A percentile compares a stretch with the other conserved stretches of the same genome.
phyloP scores from a whole-genome alignment of 2,888 invertebrate genomes.

The Cartodere bifasciata region DNA sequence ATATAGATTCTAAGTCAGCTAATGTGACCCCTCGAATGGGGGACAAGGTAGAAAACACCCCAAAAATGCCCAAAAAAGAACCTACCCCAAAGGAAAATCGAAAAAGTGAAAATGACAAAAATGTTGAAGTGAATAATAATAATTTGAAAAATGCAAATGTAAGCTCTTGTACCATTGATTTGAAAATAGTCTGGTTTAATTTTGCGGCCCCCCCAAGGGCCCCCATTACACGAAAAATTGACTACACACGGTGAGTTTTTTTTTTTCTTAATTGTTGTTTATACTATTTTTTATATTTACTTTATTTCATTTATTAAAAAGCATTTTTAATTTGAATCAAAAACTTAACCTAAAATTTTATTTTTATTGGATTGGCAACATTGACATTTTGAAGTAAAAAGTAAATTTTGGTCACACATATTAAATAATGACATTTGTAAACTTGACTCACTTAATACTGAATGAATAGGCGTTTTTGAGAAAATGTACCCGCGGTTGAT shows the following conservation, averaged over 20 bases:
- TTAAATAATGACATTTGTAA: no score
- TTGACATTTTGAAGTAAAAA: no score
- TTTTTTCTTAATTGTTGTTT: no score
- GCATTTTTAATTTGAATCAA: no score
- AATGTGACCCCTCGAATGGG: constrained; percentile 19
- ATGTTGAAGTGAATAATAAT: constrained; percentile 21
- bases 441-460: no score
- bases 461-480: no score
- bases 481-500: no score
- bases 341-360: no score
- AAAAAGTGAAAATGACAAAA: constrained; percentile 8
- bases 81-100: constrained; percentile 13
- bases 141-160: constrained; percentile 60
- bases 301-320: no score
- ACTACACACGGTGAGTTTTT: constrained; percentile 70
- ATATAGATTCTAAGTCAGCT: constrained; percentile 15
- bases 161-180: constrained; percentile 76
- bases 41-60: constrained; percentile 11
- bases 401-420: no score
- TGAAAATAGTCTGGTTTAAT: constrained; percentile 91
- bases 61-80: constrained; percentile 6
- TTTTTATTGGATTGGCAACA: no score
- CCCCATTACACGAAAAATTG: constrained; percentile 87
- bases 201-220: constrained; percentile 94
- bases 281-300: no score